phyloP scores from a whole-genome alignment of 2,888 invertebrate genomes.

The Drosophila stalkeri region DNA sequence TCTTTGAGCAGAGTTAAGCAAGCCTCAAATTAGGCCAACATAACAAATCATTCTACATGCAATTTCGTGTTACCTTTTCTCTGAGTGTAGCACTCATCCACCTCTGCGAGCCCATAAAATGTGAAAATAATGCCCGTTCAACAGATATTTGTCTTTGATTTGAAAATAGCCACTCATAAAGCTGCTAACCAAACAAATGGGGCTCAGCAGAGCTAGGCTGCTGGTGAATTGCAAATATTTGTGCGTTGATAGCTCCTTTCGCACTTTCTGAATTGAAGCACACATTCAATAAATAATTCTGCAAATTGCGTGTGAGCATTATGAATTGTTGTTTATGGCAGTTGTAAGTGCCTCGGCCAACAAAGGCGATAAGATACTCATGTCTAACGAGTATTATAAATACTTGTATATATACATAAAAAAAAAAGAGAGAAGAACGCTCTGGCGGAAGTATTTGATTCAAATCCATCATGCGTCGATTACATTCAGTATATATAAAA shows the following conservation, averaged over 20 bases:
- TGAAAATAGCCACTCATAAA: constrained; percentile 21
- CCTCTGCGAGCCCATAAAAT: constrained; percentile 29
- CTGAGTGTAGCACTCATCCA: background rate
- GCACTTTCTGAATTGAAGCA: constrained; percentile 21
- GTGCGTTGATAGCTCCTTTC: constrained; percentile 42
- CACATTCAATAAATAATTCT: constrained; percentile 30
- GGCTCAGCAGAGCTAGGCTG: background rate
- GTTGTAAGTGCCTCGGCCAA: constrained; percentile 12
- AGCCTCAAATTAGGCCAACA: background rate
- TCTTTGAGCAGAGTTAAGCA: too few relatives aligned
- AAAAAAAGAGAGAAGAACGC: background rate
- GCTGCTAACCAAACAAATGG: background rate
- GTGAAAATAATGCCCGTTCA: constrained; percentile 43
- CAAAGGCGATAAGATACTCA: constrained; percentile 58
- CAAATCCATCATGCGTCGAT: constrained; percentile 20
- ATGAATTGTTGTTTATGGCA: constrained; percentile 35
- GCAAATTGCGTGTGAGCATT: constrained; percentile 17
- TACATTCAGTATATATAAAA: background rate
- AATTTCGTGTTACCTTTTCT: background rate
- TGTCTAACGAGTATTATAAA: constrained; percentile 22
- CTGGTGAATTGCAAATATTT: constrained; percentile 60
- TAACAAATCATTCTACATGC: background rate
- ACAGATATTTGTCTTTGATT: constrained; percentile 46
- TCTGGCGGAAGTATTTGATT: constrained; percentile 6
- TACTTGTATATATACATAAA: background rate